Conservation (phyloP, 2,888 invertebrate species). For the Tipula vernalis region DNA sequence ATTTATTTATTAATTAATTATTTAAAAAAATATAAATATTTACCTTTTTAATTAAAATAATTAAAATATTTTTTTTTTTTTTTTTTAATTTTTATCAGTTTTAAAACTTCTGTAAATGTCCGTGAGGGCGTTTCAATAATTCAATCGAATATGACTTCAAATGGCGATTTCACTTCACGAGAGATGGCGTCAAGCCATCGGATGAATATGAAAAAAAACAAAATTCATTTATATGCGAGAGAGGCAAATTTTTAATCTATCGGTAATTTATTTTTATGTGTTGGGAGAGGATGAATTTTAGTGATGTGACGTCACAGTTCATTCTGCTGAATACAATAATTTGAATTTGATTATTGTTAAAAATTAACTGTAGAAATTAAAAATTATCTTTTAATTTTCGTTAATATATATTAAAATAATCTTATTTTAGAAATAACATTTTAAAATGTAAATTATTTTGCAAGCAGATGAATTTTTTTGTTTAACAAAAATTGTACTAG, state of each 20-base stretch:
- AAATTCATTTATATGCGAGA: neutral
- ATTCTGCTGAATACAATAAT: neutral
- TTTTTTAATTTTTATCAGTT: neutral
- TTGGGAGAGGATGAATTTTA: neutral
- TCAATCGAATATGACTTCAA: conserved; percentile 5
- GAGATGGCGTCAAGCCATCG: conserved; percentile 10
- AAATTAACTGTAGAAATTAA: too few species aligned
- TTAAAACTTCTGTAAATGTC: conserved; percentile 39
- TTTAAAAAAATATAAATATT: neutral
- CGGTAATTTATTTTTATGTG: neutral
- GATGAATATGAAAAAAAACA: neutral
- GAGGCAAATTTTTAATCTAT: neutral
- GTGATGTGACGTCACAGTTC: neutral
- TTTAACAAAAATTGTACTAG: too few species aligned
- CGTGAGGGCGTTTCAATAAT: conserved; percentile 43
- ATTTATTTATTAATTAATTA: conserved; percentile 6
- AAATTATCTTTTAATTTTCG: too few species aligned
- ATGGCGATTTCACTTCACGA: conserved; percentile 8
- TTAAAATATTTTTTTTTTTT: neutral
- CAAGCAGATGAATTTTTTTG: too few species aligned
- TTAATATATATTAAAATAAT: too few species aligned
- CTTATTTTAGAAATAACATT: too few species aligned
- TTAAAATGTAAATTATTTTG: too few species aligned
- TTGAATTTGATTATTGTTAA: neutral
- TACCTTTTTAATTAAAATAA: neutral